Conservation (phyloP, 2,113 vertebrate genomes). For the Sorex fumeus region DNA sequence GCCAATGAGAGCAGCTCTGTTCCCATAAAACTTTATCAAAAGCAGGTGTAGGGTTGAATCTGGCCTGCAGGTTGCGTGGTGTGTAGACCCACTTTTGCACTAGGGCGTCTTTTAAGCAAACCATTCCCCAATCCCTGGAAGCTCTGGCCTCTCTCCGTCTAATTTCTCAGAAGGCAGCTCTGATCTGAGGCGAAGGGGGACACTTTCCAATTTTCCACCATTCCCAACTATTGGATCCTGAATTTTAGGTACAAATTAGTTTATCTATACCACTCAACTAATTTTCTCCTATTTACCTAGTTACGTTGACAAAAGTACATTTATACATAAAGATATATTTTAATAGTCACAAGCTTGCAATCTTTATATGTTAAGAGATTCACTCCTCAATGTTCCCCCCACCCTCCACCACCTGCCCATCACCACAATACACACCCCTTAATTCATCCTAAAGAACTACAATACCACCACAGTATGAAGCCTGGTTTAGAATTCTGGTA, state of each 20-base stretch:
- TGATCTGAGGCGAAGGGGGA: neutral
- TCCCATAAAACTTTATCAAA: neutral
- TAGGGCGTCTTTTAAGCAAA: neutral
- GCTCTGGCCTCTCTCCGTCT: neutral
- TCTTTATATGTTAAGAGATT: neutral
- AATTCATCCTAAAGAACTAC: neutral
- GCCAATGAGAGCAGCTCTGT: neutral
- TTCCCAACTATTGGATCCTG: neutral
- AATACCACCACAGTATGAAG: neutral
- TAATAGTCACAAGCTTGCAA: neutral
- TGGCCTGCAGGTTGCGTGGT: neutral
- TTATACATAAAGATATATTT: neutral
- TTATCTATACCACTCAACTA: neutral
- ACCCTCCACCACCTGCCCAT: too few species aligned
- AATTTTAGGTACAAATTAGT: neutral
- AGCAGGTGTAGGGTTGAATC: neutral
- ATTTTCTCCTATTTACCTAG: neutral
- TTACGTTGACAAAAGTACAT: neutral
- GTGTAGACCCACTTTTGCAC: neutral
- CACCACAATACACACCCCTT: neutral
- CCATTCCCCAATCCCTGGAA: neutral
- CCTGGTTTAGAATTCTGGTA: neutral
- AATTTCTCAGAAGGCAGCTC: neutral
- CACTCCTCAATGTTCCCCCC: too few species aligned
- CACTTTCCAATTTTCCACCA: neutral